Evolutionary conservation across 2,113 vertebrate species (phyloP).

Genomic region (Poicephalus meyeri): DNA sequence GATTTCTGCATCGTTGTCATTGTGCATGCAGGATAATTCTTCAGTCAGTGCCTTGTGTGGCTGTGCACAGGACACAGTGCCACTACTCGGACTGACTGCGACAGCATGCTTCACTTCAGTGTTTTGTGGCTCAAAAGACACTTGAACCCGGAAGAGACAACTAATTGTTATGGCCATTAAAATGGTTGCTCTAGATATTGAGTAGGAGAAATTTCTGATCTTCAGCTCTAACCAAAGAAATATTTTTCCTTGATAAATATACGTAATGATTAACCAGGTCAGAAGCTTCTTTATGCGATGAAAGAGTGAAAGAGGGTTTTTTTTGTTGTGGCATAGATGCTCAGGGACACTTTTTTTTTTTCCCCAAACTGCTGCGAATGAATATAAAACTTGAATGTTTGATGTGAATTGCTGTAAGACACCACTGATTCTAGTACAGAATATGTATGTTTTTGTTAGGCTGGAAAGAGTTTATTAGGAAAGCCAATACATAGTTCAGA

Average conservation of each 20-base stretch:
- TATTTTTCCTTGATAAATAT: neutral
- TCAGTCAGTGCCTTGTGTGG: neutral
- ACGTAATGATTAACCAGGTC: neutral
- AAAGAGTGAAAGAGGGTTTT: too few species aligned
- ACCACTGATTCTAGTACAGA: neutral
- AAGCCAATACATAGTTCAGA: neutral
- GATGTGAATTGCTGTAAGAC: neutral
- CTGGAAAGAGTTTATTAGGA: neutral
- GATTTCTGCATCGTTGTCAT: neutral
- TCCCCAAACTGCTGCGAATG: neutral
- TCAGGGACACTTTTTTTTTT: neutral
- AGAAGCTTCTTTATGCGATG: neutral
- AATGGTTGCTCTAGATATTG: neutral
- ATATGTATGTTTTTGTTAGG: neutral
- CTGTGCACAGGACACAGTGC: fast-evolving
- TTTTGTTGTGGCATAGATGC: neutral
- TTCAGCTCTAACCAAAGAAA: neutral
- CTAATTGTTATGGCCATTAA: neutral
- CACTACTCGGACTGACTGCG: neutral
- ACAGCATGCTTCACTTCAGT: neutral
- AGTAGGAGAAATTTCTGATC: neutral
- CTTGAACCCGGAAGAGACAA: neutral
- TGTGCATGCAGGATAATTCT: neutral
- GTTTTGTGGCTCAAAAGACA: neutral
- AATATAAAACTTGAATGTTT: neutral